Evolutionary conservation across 2,888 invertebrate genomes (phyloP), one percentile per base, ranked within the genome.

Genomic region (Alcis repandata): DNA sequence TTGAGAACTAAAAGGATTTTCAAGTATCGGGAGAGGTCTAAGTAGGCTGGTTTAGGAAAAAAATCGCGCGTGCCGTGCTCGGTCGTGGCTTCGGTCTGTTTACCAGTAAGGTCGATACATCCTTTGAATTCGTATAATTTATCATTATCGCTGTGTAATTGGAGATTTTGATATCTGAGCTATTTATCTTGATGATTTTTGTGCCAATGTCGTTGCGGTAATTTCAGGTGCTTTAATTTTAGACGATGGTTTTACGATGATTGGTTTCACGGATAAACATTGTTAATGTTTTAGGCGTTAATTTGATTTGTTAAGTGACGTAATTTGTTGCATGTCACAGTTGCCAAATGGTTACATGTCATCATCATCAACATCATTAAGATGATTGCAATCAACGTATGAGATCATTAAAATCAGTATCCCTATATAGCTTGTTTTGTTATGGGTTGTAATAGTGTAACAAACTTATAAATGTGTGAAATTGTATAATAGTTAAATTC

Each of bases 21-120:
- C 49, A 45, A 63, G 57, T 43, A 52, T 62, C 63, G 59, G 33
- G 8, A 70, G 59, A 68, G 82, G 36, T 81, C 80, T 68, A 69
- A 32, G 56, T 8, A 79, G 79, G 82, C 73, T 61, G 58, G 58
- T 60, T 49, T 63, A 62, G 53, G 2, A 19, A 58, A 59, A 59
- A 40, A 61, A 52, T 64, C 74, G 73, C 74, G 75, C 75, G 75
- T 73, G 77, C 70, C 69, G 61, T 62, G 71, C 69, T 57, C 71
- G 69, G 71, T 59, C 59, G 49, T 49, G 46, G 86, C 84, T 70
- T 72, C 84, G 88, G 78, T 87, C 88, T 89, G 85, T 72, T 88
- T 85, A 72, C 6, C 76, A 82, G 73, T 59, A 75, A 84, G 87
- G 86, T 80, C 81, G 81, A 70, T 76, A 76, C 77, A 86, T 88